Conservation (phyloP, 1,140 invertebrate genomes). For the Rhizoglyphus robini region DNA sequence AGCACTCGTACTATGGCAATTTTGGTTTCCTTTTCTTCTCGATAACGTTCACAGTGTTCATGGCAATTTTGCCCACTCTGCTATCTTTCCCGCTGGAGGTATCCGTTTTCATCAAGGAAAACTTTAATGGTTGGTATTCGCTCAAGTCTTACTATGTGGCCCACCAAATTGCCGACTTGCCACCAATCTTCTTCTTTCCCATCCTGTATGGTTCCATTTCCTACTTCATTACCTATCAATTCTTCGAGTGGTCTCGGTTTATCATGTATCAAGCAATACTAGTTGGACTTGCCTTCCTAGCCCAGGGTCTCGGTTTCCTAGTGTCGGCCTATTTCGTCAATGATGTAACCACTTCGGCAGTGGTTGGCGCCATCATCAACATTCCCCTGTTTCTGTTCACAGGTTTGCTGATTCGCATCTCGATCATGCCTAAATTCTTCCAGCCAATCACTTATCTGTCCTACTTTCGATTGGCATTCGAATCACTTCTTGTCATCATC, state of each 20-base stretch:
- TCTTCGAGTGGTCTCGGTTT: conserved; percentile 10
- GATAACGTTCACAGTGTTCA: conserved; percentile 11
- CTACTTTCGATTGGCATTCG: conserved; percentile 80
- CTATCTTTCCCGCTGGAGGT: conserved; percentile 19
- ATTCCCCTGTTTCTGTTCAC: conserved; percentile 67
- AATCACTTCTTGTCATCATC: conserved; percentile 73
- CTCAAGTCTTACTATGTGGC: conserved; percentile 20
- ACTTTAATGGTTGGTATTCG: conserved; percentile 22
- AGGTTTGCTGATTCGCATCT: conserved; percentile 85
- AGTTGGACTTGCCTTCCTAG: background rate
- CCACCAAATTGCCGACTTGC: conserved; percentile 21
- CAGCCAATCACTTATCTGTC: conserved; percentile 52
- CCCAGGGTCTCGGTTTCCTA: conserved; percentile 18
- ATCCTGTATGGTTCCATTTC: conserved; percentile 1
- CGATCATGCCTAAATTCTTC: conserved; percentile 56
- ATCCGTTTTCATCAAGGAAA: conserved; percentile 16
- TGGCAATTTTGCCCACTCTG: conserved; percentile 6
- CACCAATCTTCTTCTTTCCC: conserved; percentile 16
- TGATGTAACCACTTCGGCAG: conserved; percentile 47
- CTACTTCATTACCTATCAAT: conserved; percentile 19
- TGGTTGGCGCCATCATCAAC: conserved; percentile 74
- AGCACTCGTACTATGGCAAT: background rate
- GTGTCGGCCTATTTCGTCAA: conserved; percentile 18
- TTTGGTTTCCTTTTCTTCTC: conserved; percentile 17
- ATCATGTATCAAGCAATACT: background rate